These are phyloP conservation scores for Drosophila multiciliata DNA, from an alignment of 2,888 invertebrate species.

Conservation along the genomic window DNA sequence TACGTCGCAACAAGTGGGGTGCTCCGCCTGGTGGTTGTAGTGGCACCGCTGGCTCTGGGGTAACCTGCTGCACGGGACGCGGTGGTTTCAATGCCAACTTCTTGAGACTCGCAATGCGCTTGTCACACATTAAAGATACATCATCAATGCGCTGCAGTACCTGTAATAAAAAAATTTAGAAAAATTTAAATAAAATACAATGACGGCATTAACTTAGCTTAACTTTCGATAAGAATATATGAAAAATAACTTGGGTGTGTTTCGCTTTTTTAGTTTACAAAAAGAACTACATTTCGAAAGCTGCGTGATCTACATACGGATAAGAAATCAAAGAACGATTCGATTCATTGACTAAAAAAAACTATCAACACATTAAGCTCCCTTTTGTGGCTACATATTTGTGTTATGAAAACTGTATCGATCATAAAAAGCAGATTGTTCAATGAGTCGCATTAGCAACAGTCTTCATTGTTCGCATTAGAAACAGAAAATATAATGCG, in stretches of 20 bases:
- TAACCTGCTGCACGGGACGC: conserved; percentile 92
- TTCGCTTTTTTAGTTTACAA: not conserved
- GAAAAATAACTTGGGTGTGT: not conserved
- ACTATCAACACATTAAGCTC: conserved; percentile 27
- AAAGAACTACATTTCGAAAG: conserved; percentile 21
- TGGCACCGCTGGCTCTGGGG: conserved; percentile 89
- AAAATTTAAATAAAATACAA: not conserved
- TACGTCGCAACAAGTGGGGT: conserved; percentile 84
- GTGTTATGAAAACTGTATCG: conserved; percentile 16
- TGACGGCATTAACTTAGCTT: not conserved
- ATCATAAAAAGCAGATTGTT: conserved; percentile 19
- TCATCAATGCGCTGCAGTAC: conserved; percentile 97
- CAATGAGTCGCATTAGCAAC: conserved; percentile 5
- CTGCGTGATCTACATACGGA: conserved; percentile 21
- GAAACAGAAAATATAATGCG: conserved; percentile 11
- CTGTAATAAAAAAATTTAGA: conserved; percentile 85
- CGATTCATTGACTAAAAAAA: not conserved
- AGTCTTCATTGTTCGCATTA: conserved; percentile 16
- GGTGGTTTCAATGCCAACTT: conserved; percentile 90
- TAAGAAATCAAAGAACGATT: not conserved
- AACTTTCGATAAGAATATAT: not conserved
- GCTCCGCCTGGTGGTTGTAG: conserved; percentile 87
- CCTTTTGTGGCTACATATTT: conserved; percentile 33
- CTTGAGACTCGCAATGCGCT: conserved; percentile 90
- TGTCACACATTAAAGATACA: conserved; percentile 96